phyloP scores from a whole-genome alignment of 2,797 vertebrate genomes.

The Aplochiton taeniatus region DNA sequence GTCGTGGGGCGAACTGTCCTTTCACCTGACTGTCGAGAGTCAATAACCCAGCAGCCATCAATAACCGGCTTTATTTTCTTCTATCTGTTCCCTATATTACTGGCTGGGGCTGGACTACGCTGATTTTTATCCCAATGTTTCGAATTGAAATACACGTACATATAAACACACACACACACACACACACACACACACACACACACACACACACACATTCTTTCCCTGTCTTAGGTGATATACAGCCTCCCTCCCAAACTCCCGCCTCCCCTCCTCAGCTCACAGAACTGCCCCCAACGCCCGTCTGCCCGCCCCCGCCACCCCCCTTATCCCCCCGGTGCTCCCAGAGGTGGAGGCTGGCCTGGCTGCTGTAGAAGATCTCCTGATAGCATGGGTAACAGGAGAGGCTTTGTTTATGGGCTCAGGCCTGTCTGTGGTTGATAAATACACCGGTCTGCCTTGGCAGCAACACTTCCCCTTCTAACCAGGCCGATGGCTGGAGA shows the following conservation, averaged over 20 bases:
- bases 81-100: no score
- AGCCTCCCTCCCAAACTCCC: neutral
- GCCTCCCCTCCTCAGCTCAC: neutral
- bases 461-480: no score
- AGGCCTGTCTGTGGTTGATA: constrained; percentile 36
- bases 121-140: neutral
- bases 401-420: constrained; percentile 40
- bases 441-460: neutral
- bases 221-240: neutral
- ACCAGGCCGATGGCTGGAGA: no score
- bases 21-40: no score
- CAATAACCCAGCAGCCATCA: no score
- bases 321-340: neutral
- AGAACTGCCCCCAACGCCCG: no score
- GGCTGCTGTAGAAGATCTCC: constrained; percentile 39
- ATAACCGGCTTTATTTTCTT: no score
- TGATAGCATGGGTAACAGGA: constrained; percentile 54
- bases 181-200: constrained; percentile 12
- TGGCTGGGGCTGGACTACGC: neutral
- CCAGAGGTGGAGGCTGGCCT: constrained; percentile 13
- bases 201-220: neutral
- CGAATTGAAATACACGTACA: neutral
- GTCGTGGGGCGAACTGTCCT: no score
- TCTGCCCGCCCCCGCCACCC: neutral
- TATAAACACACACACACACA: neutral